phyloP scores from a whole-genome alignment of 1,140 invertebrate species.

The Lepidurus arcticus region DNA sequence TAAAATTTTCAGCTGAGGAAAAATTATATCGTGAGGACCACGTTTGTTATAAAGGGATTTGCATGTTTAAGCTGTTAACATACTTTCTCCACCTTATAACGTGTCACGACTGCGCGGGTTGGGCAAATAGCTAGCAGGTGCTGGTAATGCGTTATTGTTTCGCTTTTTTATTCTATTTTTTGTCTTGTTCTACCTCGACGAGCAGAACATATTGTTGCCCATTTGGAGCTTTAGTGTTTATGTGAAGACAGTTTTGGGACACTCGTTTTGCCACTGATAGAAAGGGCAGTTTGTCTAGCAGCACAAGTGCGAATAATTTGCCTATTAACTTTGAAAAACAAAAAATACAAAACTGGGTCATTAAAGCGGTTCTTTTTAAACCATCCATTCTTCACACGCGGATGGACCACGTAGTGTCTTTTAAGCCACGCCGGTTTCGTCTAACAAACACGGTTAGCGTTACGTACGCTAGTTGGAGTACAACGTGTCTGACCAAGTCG shows the following conservation, averaged over 20 bases:
- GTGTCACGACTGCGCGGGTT: constrained; percentile 4
- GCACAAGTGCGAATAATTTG: constrained; percentile 5
- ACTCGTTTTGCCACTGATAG: not conserved
- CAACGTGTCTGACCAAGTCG: too few relatives aligned
- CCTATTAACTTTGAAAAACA: not conserved
- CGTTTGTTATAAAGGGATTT: not conserved
- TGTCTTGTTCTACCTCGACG: not conserved
- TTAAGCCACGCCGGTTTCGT: too few relatives aligned
- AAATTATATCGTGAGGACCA: not conserved
- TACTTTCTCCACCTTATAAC: not conserved
- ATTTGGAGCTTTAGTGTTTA: not conserved
- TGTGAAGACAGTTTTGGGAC: not conserved
- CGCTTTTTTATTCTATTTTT: too few relatives aligned
- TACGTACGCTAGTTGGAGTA: too few relatives aligned
- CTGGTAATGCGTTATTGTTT: not conserved
- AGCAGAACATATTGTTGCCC: constrained; percentile 3
- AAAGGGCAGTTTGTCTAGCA: not conserved
- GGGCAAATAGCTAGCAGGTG: constrained; percentile 20
- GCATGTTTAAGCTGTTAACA: constrained; percentile 3
- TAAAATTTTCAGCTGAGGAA: not conserved
- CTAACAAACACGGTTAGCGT: too few relatives aligned
- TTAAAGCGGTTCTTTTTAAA: constrained; percentile 9
- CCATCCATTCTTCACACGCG: not conserved
- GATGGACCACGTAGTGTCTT: too few relatives aligned
- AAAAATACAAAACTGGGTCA: not conserved